Evolutionary conservation across 2,113 vertebrate genomes (phyloP), one percentile per base, ranked within the genome.

Genomic region (Leptodactylus fuscus): DNA sequence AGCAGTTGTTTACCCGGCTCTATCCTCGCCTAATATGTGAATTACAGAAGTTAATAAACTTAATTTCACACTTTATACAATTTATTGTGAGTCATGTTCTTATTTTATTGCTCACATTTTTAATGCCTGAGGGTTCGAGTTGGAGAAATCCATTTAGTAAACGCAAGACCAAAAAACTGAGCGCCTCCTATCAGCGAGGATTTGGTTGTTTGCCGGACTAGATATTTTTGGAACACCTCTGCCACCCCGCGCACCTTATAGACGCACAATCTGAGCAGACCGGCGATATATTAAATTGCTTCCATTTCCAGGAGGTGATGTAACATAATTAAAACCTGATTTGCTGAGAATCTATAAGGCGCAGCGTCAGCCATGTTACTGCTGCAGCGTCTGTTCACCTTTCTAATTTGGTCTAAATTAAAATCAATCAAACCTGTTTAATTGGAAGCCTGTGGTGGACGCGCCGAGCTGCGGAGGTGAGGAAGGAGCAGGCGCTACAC

Each of bases 401-500:
- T 48, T 16, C 22, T 74, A 74, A 74, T 48, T 48, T 44, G 27
- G 41, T 15, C 46, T 74, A 48, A 74, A 74, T 46, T 74, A 74
- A 74, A 74, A 48, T 48, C 41, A 74, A 74, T 74, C 71, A 24
- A 48, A 13, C 38, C 34, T 27, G 41, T 74, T 74, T 74, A 74
- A 48, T 46, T 74, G 41, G 41, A n/a, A 46, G 71, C 12, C 4
- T 48, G 71, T 27, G 1, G 22, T 74, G 71, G 44, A 48, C 22
- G 15, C 5, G 38, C 22, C 5, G 24, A 74, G n/a, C 71, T 24
- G 7, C 10, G 6, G 11, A 48, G 41, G 32, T 15, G 71, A 74
- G n/a, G 13, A 74, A 18, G 71, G 22, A 74, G 41, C 27, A 27
- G 38, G 69, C 36, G 10, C 34, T 41, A 41, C 69, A n/a, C 3